phyloP scores from a whole-genome alignment of 1,140 invertebrate species.

The Calliopsis andreniformis region DNA sequence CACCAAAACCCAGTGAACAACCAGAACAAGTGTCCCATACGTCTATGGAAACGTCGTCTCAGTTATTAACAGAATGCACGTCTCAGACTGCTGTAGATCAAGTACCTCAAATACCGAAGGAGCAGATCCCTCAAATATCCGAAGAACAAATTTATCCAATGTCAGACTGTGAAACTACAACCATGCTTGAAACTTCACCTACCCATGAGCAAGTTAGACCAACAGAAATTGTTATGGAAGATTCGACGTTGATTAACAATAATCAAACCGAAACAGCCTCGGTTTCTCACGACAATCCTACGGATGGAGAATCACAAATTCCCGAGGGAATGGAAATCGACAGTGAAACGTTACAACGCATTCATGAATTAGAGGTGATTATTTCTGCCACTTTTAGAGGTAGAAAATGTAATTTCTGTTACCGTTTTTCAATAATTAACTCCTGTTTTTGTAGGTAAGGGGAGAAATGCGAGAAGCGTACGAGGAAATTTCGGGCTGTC shows the following conservation, averaged over 20 bases:
- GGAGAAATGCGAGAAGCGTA: slow-evolving; percentile 80
- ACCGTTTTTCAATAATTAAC: too few species aligned
- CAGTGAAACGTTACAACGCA: slow-evolving; percentile 78
- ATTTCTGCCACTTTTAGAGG: slow-evolving; percentile 14
- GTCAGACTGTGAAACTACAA: slow-evolving; percentile 68
- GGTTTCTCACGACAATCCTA: slow-evolving; percentile 57
- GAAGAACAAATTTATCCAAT: slow-evolving; percentile 72
- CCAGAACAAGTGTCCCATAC: slow-evolving; percentile 65
- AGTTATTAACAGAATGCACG: slow-evolving; percentile 61
- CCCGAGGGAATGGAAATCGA: slow-evolving; percentile 80
- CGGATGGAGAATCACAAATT: slow-evolving; percentile 74
- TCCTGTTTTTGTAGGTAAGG: slow-evolving; percentile 68
- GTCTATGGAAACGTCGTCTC: slow-evolving; percentile 57
- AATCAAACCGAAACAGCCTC: slow-evolving; percentile 56
- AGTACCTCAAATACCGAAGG: slow-evolving; percentile 67
- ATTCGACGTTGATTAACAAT: slow-evolving; percentile 58
- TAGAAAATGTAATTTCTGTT: too few species aligned
- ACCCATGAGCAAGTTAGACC: slow-evolving; percentile 59
- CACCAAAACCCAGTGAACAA: slow-evolving; percentile 61
- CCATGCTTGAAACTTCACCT: slow-evolving; percentile 61
- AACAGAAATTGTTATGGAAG: slow-evolving; percentile 63
- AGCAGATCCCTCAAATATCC: slow-evolving; percentile 67
- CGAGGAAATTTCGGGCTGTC: slow-evolving; percentile 78
- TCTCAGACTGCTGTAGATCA: slow-evolving; percentile 67
- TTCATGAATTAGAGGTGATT: slow-evolving; percentile 76